Evolutionary conservation across 2,888 invertebrate species (phyloP).

Genomic region (Seira musarum): DNA sequence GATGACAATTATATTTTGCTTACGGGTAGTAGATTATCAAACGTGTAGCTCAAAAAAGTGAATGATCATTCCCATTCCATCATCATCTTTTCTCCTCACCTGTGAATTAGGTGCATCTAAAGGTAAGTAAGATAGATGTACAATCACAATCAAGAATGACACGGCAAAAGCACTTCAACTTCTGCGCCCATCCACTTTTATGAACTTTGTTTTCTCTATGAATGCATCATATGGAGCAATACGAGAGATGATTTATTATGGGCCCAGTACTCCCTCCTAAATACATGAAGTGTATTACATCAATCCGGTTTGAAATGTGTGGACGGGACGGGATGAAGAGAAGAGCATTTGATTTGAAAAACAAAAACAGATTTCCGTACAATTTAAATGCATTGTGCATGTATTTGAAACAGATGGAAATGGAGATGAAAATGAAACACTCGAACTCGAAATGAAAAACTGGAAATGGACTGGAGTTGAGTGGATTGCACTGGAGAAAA

Average conservation of each 20-base stretch:
- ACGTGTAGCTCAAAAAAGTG: neutral
- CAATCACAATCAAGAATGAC: slow-evolving; percentile 46
- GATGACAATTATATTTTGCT: no score
- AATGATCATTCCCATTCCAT: no score
- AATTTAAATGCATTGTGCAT: no score
- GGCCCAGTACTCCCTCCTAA: neutral
- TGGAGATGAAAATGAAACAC: no score
- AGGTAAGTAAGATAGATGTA: no score
- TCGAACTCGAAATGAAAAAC: neutral
- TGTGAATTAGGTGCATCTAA: neutral
- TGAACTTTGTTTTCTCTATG: slow-evolving; percentile 47
- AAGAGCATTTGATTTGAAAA: slow-evolving; percentile 14
- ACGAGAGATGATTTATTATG: neutral
- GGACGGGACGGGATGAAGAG: neutral
- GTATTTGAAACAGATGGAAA: no score
- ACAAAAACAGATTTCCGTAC: no score
- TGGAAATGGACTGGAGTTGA: neutral
- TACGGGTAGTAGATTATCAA: no score
- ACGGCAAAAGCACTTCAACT: slow-evolving; percentile 64
- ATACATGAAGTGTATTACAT: neutral
- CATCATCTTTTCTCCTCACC: neutral
- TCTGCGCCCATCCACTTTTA: slow-evolving; percentile 47
- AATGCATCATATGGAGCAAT: neutral
- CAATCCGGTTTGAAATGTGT: neutral
- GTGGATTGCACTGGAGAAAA: no score